Conservation (phyloP, 1,140 invertebrate species). For the Maniola jurtina region DNA sequence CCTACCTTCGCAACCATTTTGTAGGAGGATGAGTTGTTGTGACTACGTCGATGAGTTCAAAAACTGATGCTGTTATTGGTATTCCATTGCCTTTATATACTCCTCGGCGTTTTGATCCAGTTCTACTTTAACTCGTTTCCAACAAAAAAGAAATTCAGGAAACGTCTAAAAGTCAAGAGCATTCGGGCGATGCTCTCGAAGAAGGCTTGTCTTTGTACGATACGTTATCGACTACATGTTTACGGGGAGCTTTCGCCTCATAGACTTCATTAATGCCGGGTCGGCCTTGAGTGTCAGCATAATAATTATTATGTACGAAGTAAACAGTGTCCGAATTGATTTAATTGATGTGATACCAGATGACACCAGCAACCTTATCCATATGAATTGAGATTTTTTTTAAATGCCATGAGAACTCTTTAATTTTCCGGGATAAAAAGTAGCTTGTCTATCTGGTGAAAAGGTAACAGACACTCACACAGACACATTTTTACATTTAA, state of each 20-base stretch:
- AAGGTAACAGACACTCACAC: no score
- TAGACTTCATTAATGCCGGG: conserved; percentile 21
- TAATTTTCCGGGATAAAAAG: no score
- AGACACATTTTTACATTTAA: no score
- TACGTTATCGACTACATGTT: conserved; percentile 22
- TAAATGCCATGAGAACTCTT: no score
- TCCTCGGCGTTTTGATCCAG: conserved; percentile 45
- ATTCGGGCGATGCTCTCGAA: conserved; percentile 47
- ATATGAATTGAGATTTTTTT: no score
- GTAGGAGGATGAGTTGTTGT: conserved; percentile 36
- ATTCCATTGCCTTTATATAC: conserved; percentile 46
- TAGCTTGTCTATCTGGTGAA: no score
- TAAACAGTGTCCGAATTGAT: background rate
- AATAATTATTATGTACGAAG: background rate
- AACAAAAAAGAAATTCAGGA: conserved; percentile 65
- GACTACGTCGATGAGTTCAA: conserved; percentile 47
- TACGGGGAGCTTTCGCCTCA: conserved; percentile 15
- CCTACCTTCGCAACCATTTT: conserved; percentile 58
- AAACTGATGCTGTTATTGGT: conserved; percentile 42
- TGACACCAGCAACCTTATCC: no score
- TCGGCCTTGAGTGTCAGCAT: conserved; percentile 13
- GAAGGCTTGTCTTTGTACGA: conserved; percentile 38
- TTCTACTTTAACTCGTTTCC: conserved; percentile 50
- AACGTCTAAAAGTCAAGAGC: conserved; percentile 68
- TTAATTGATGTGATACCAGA: background rate